phyloP scores from a whole-genome alignment of 2,797 vertebrate genomes.

The Adelosebastes latens region DNA sequence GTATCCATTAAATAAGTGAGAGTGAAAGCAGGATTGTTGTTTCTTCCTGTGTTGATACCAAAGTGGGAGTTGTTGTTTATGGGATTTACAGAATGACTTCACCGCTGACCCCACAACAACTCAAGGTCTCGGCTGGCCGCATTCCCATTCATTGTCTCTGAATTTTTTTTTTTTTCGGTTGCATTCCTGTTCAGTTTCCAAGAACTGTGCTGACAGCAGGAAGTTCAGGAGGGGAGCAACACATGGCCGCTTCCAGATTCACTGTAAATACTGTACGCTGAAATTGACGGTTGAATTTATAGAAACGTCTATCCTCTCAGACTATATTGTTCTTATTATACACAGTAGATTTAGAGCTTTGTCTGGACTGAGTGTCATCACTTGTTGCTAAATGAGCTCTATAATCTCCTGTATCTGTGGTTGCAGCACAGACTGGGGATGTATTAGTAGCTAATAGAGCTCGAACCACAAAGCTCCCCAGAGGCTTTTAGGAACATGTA shows the following conservation, averaged over 20 bases:
- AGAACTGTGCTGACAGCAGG: constrained; percentile 42
- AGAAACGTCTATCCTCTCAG: background rate
- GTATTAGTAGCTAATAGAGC: constrained; percentile 31
- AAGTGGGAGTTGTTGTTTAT: constrained; percentile 52
- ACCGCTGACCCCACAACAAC: constrained; percentile 31
- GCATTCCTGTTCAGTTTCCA: constrained; percentile 41
- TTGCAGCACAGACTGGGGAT: constrained; percentile 11
- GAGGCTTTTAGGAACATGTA: constrained; percentile 19
- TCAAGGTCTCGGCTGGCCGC: constrained; percentile 39
- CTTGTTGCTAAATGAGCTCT: constrained; percentile 31
- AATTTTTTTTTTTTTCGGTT: background rate
- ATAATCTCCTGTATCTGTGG: constrained; percentile 33
- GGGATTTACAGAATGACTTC: constrained; percentile 48
- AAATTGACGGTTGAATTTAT: constrained; percentile 10
- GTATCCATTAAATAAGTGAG: constrained; percentile 14
- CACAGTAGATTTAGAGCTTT: background rate
- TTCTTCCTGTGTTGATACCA: constrained; percentile 25
- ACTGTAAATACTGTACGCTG: constrained; percentile 22
- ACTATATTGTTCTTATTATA: background rate
- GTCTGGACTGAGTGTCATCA: constrained; percentile 28
- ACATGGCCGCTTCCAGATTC: constrained; percentile 9
- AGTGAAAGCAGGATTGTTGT: constrained; percentile 34
- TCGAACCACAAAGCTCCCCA: constrained; percentile 22
- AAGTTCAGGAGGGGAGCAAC: constrained; percentile 39
- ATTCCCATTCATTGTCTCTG: constrained; percentile 55